Evolutionary conservation across 2,113 vertebrate genomes (phyloP).

Genomic region (Cyanocitta stelleri): DNA sequence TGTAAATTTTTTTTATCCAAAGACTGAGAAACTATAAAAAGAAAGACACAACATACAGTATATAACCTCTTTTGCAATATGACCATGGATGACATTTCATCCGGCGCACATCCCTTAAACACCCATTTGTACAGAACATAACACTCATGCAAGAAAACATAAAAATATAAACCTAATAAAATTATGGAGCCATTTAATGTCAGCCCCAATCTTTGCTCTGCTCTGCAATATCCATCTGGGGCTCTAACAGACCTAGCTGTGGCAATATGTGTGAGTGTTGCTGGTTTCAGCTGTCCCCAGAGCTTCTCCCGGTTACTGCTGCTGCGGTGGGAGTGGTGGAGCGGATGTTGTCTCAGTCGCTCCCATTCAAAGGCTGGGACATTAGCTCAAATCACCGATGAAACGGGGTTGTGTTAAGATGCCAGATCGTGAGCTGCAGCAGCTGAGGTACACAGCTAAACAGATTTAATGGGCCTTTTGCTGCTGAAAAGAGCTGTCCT

Average conservation of each 20-base stretch:
- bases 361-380: background rate
- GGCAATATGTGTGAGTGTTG: background rate
- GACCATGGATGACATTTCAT: background rate
- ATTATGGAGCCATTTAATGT: background rate
- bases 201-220: background rate
- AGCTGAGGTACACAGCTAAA: background rate
- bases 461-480: background rate
- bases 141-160: background rate
- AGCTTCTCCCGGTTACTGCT: background rate
- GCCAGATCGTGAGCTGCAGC: background rate
- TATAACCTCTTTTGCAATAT: background rate
- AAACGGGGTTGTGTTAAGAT: background rate
- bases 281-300: background rate
- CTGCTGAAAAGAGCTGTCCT: background rate
- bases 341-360: background rate
- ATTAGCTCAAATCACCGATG: background rate
- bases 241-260: background rate
- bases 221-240: background rate
- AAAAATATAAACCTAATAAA: background rate
- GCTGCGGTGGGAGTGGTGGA: background rate
- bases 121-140: background rate
- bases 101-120: background rate
- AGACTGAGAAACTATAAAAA: conserved; percentile 32
- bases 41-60: background rate
- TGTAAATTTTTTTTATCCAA: background rate